phyloP scores from a whole-genome alignment of 2,888 invertebrate genomes.

The Eupsilia transversa region DNA sequence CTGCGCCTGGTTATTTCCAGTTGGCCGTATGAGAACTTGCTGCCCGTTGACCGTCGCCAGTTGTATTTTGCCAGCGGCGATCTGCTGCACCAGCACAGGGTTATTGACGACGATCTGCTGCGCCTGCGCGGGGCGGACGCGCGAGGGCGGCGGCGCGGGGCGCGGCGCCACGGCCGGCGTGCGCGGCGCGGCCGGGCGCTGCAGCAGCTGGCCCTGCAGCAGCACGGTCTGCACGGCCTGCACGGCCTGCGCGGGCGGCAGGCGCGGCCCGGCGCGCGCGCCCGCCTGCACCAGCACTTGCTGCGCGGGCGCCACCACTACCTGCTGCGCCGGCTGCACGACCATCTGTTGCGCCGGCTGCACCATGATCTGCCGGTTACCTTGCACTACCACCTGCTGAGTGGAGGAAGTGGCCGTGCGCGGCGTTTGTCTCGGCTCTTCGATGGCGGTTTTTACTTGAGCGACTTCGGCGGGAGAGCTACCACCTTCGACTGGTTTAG shows the following conservation, averaged over 20 bases:
- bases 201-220: constrained; percentile 70
- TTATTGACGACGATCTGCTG: constrained; percentile 95
- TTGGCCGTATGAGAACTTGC: constrained; percentile 95
- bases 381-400: constrained; percentile 82
- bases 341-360: constrained; percentile 74
- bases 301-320: constrained; percentile 72
- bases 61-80: constrained; percentile 95
- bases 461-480: constrained; percentile 26
- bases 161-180: constrained; percentile 73
- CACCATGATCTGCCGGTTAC: constrained; percentile 80
- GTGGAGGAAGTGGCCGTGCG: constrained; percentile 57
- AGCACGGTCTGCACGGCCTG: constrained; percentile 61
- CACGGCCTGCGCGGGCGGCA: constrained; percentile 72
- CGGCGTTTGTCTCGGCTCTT: constrained; percentile 66
- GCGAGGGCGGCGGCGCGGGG: constrained; percentile 76
- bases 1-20: constrained; percentile 94
- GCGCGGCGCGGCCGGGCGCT: constrained; percentile 65
- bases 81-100: constrained; percentile 94
- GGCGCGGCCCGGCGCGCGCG: constrained; percentile 67
- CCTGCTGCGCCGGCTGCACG: constrained; percentile 74
- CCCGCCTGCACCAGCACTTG: constrained; percentile 74
- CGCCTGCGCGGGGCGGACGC: constrained; percentile 78
- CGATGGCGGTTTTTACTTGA: constrained; percentile 49
- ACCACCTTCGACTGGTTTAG: constrained; percentile 72
- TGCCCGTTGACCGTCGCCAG: constrained; percentile 96